A percentile compares a stretch with the other conserved stretches of the same genome.
Conservation (phyloP, 2,888 invertebrate genomes). For the Chydorus sphaericus region DNA sequence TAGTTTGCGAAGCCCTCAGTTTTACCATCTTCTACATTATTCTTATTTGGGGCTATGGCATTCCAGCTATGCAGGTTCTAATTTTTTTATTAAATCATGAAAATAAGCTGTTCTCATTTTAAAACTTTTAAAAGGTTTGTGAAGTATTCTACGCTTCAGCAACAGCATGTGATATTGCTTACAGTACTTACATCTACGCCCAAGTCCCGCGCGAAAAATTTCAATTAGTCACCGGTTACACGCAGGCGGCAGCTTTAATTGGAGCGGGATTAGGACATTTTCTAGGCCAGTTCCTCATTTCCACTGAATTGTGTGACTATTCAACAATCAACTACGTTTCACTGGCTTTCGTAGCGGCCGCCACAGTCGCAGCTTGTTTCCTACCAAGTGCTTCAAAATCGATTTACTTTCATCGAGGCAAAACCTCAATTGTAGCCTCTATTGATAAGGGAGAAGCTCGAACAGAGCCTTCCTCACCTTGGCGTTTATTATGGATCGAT, state of each 20-base stretch:
- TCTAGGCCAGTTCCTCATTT: constrained; percentile 42
- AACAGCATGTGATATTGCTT: constrained; percentile 79
- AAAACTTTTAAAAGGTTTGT: constrained; percentile 28
- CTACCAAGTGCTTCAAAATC: constrained; percentile 56
- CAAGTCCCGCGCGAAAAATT: constrained; percentile 63
- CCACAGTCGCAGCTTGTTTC: constrained; percentile 56
- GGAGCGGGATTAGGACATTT: constrained; percentile 70
- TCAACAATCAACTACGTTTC: constrained; percentile 66
- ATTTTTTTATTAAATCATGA: not conserved
- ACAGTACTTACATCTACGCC: constrained; percentile 85
- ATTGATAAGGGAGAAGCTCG: no score
- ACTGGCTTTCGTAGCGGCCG: constrained; percentile 49
- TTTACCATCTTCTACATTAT: constrained; percentile 59
- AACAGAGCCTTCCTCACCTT: not conserved
- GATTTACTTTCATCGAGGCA: constrained; percentile 57
- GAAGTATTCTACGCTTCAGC: constrained; percentile 71
- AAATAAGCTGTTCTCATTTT: not conserved
- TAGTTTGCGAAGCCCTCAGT: constrained; percentile 61
- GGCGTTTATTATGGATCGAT: constrained; percentile 38
- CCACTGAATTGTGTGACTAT: constrained; percentile 34
- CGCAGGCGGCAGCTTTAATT: constrained; percentile 59
- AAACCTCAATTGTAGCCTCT: constrained; percentile 18
- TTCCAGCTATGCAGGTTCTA: constrained; percentile 49
- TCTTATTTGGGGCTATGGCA: constrained; percentile 53
- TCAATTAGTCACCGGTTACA: constrained; percentile 69